Evolutionary conservation across 2,888 invertebrate genomes (phyloP).

Genomic region (Lottia gigantea): DNA sequence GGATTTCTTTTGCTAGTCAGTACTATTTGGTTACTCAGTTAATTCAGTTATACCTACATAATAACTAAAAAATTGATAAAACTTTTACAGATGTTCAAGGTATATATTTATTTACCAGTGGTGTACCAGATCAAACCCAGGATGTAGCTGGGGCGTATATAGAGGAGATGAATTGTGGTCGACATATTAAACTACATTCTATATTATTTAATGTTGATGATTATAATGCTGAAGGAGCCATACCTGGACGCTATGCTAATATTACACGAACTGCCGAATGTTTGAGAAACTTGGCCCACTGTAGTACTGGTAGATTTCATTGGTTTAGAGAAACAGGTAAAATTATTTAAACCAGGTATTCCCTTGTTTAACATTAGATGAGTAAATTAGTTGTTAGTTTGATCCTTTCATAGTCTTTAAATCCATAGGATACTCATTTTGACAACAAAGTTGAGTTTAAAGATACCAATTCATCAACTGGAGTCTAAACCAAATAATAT

Average conservation of each 20-base stretch:
- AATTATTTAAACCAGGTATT: no score
- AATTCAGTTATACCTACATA: no score
- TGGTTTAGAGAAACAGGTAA: slow-evolving; percentile 69
- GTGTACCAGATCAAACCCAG: slow-evolving; percentile 66
- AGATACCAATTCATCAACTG: no score
- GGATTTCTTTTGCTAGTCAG: no score
- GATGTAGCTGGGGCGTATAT: slow-evolving; percentile 60
- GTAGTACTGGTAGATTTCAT: slow-evolving; percentile 67
- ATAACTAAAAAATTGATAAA: neutral
- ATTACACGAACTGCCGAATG: slow-evolving; percentile 67
- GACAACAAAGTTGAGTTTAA: no score
- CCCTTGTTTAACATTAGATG: no score
- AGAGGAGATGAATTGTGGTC: slow-evolving; percentile 60
- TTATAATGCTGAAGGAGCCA: slow-evolving; percentile 65
- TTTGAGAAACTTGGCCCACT: slow-evolving; percentile 65
- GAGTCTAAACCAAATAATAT: no score
- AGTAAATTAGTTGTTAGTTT: no score
- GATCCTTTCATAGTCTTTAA: no score
- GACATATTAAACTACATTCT: slow-evolving; percentile 58
- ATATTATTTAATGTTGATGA: slow-evolving; percentile 68
- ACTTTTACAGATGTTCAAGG: slow-evolving; percentile 60
- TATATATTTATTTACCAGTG: slow-evolving; percentile 68
- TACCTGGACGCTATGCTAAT: slow-evolving; percentile 67
- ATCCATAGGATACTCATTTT: no score
- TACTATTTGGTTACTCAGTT: no score